Evolutionary conservation across 2,797 vertebrate species (phyloP), one percentile per base, ranked within the genome.

Genomic region (Lacerta agilis): DNA sequence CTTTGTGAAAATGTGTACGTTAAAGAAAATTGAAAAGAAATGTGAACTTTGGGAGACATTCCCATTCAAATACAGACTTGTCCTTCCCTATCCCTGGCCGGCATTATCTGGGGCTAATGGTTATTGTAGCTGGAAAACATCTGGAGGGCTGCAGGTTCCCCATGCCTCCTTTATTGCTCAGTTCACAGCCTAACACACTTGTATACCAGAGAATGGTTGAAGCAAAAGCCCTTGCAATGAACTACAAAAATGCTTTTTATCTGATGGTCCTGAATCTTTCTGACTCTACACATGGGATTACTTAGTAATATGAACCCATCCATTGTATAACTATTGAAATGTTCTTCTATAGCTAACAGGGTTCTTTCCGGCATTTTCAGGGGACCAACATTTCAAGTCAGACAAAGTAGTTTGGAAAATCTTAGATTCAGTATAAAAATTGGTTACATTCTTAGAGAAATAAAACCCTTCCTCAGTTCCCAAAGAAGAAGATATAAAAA

Each of bases 401-500:
- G 45, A 23, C 5, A 49, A 87, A 85, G 82, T 71, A 72, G 18
- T 29, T 92, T 88, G 49, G 61, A 88, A 79, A 83, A 72, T 76
- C 18, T 49, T 76, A 69, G 15, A 49, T 8, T 41, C 76, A 82
- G 27, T 5, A 36, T 75, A 85, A 89, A 90, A 83, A 8, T 66
- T 11, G n/a, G 66, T 85, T 55, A 83, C 3, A 85, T 9, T 1
- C 72, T 81, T 29, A 23, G 69, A 83, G 71, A 94, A 88, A 90
- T 27, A 90, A 78, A 75, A 83, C 18, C 71, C 38, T n/a, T 90
- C 71, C 29, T 27, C 75, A 69, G n/a, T 69, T 85, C 36, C 61
- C n/a, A 82, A 73, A 67, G 18, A 87, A 58, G 61, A 87, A 58
- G 71, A 76, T 83, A 85, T 71, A 10, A 25, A 90, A 79, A 91